Base-by-base conservation (phyloP, 2,888 invertebrate species). In the Mylabris sibirica region DNA sequence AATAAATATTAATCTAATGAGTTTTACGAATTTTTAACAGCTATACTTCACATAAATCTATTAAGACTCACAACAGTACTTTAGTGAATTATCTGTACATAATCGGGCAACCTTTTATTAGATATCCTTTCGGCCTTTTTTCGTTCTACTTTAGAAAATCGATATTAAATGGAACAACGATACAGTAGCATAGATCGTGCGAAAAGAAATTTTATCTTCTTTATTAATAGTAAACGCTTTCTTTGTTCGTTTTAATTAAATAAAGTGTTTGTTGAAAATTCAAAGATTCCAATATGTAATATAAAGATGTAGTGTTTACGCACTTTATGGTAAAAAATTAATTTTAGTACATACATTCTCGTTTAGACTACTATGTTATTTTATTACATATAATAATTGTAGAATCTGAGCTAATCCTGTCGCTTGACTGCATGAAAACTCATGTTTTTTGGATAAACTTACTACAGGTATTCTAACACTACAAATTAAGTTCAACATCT, bases 131-230 rank as follows among this genome's bases (percentile, higher is more conserved):
- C 53, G 8, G 22, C 12, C 22, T 53, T 9, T 22, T 53, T 22
- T 53, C 12, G 53, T 53, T 53, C 49, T 20, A 8, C 17, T 49
- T 34, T 59, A 30, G 14, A 41, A 17, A 68, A 65, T 68, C 68
- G 49, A 68, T 68, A 68, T 62, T 62, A 63, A 68, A 68, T 68
- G 63, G 68, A 65, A 65, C 68, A 68, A 68, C 65, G 63, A 68
- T 59, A 62, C 68, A 68, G 65, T 68, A 62, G 68, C 65, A 65
- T 17, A 49, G 30, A 30, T 30, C 30, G 49, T 38, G 64, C 38
- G 61, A 68, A 60, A 64, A 20, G 38, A 38, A 12, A 49, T 49
- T 17, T 44, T 14, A 44, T 44, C n/a, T 17, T 5, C 6, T n/a
- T 44, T 8, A 8, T 8, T 8, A 49, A 49, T 49, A 49, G 8